Percentiles rank a stretch among this genome's conserved stretches.
Conservation (phyloP, 2,888 invertebrate species). For the Zygaena filipendulae region DNA sequence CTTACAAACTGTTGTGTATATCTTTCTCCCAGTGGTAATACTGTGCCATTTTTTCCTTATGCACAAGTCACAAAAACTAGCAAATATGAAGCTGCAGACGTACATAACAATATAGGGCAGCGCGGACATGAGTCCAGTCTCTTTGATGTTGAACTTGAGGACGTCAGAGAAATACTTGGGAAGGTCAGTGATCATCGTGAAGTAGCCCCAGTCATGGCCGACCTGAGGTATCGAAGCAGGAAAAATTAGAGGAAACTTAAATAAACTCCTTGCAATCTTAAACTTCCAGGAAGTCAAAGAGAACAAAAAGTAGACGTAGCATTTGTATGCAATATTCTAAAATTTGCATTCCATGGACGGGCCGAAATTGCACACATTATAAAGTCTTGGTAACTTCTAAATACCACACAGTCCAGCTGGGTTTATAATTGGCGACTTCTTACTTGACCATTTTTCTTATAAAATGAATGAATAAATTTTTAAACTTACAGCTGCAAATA, state of each 20-base stretch:
- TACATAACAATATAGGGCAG: slow-evolving; percentile 75
- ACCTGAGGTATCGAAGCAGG: slow-evolving; percentile 56
- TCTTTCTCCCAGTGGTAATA: slow-evolving; percentile 69
- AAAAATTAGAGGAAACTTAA: too few species aligned
- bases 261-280: too few species aligned
- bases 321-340: too few species aligned
- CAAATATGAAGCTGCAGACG: slow-evolving; percentile 68
- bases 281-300: too few species aligned
- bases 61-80: slow-evolving; percentile 73
- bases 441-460: too few species aligned
- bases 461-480: too few species aligned
- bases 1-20: slow-evolving; percentile 75
- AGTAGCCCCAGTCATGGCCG: slow-evolving; percentile 76
- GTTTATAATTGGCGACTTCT: too few species aligned
- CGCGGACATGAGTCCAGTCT: slow-evolving; percentile 72
- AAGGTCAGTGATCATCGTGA: slow-evolving; percentile 75
- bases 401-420: too few species aligned
- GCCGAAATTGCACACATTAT: too few species aligned
- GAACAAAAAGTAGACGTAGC: too few species aligned
- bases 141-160: slow-evolving; percentile 70
- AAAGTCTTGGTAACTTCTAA: too few species aligned
- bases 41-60: slow-evolving; percentile 68
- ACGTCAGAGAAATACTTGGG: slow-evolving; percentile 76
- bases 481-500: slow-evolving; percentile 73
- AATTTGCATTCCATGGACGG: too few species aligned